These are phyloP conservation scores for Semotilus atromaculatus DNA, from an alignment of 2,797 vertebrate genomes.

Conservation along the genomic window DNA sequence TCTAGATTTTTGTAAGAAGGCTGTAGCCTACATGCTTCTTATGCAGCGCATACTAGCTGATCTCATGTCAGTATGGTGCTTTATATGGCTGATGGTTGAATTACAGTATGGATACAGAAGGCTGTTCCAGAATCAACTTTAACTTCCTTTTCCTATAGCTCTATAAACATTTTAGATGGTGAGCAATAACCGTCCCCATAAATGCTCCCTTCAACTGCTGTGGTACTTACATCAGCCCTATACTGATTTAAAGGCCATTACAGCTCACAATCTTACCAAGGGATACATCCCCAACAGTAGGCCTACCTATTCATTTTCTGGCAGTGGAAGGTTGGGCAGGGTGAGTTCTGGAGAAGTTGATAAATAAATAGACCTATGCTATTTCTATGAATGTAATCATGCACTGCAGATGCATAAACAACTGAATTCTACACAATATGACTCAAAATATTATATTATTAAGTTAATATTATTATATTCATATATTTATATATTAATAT, in stretches of 20 bases:
- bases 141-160: background rate
- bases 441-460: too few species aligned
- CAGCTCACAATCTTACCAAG: background rate
- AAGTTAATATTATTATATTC: too few species aligned
- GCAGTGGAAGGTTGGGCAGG: background rate
- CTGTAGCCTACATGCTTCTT: slow-evolving; percentile 7
- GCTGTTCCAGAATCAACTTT: background rate
- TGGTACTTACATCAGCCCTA: background rate
- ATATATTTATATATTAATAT: too few species aligned
- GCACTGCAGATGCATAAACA: background rate
- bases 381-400: too few species aligned
- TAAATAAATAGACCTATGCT: background rate
- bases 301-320: background rate
- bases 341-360: background rate
- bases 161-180: slow-evolving; percentile 21
- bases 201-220: slow-evolving; percentile 10
- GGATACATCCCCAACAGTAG: background rate
- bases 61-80: background rate
- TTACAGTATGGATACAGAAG: background rate
- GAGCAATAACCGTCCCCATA: background rate
- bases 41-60: background rate
- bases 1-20: background rate
- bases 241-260: background rate
- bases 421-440: background rate
- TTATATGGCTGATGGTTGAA: background rate